Percentiles rank a stretch among this genome's conserved stretches.
Conservation (phyloP, 1,140 invertebrate genomes). For the Mizuhopecten yessoensis region DNA sequence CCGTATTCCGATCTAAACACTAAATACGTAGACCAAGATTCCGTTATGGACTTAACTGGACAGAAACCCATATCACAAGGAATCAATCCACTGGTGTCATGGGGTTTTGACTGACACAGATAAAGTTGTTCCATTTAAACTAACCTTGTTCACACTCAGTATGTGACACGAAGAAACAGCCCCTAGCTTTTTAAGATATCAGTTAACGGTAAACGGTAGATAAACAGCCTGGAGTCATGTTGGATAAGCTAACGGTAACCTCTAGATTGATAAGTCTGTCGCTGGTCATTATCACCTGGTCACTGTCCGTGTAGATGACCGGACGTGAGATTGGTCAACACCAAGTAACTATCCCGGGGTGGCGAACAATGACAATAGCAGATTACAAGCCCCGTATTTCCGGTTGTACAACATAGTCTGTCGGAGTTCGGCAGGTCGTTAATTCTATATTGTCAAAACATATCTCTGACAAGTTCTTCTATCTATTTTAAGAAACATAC, state of each 20-base stretch:
- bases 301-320: neutral
- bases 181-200: neutral
- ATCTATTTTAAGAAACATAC: no score
- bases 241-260: neutral
- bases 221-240: neutral
- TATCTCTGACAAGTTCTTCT: no score
- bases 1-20: no score
- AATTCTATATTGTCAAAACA: neutral
- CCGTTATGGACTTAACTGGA: no score
- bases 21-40: no score
- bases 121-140: neutral
- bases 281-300: neutral
- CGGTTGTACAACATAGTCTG: neutral
- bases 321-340: neutral
- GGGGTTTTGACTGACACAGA: constrained; percentile 13
- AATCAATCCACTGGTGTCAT: neutral
- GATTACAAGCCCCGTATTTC: neutral
- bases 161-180: neutral
- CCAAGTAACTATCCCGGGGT: neutral
- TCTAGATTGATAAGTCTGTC: neutral
- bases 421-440: neutral
- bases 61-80: no score
- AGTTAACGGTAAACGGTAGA: neutral
- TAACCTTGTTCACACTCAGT: neutral
- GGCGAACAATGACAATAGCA: neutral